phyloP scores from a whole-genome alignment of 2,113 vertebrate genomes.

The Lethenteron reissneri region DNA sequence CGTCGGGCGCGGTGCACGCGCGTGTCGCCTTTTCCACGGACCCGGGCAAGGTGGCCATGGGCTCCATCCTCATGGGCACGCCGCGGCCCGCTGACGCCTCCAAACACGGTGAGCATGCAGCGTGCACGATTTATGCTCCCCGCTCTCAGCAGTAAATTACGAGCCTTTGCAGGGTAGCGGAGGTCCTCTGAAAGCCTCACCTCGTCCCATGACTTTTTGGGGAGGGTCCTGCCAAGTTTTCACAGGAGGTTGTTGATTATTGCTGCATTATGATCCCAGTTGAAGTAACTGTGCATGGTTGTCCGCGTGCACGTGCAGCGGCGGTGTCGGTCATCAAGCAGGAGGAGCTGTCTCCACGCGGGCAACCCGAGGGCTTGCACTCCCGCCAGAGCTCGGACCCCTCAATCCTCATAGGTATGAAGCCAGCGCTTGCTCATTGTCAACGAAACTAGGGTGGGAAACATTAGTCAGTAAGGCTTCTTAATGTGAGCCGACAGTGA shows the following conservation, averaged over 20 bases:
- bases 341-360: slow-evolving; percentile 54
- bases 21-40: slow-evolving; percentile 22
- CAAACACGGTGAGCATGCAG: slow-evolving; percentile 44
- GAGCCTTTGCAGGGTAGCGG: no score
- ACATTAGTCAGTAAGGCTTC: no score
- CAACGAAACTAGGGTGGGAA: no score
- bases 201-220: no score
- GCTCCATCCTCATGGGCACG: slow-evolving; percentile 77
- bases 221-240: no score
- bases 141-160: no score
- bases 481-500: no score
- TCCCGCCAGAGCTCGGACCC: slow-evolving; percentile 22
- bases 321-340: slow-evolving; percentile 51
- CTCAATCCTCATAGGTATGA: not conserved
- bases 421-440: no score
- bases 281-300: no score
- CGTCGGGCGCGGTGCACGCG: not conserved
- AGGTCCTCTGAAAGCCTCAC: no score
- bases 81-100: slow-evolving; percentile 66
- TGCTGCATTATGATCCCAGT: not conserved
- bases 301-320: slow-evolving; percentile 12
- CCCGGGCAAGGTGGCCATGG: slow-evolving; percentile 50
- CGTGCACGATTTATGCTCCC: no score
- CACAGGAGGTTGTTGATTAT: no score
- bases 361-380: slow-evolving; percentile 45